Evolutionary conservation across 2,113 vertebrate genomes (phyloP).

Genomic region (Oxyura jamaicensis): DNA sequence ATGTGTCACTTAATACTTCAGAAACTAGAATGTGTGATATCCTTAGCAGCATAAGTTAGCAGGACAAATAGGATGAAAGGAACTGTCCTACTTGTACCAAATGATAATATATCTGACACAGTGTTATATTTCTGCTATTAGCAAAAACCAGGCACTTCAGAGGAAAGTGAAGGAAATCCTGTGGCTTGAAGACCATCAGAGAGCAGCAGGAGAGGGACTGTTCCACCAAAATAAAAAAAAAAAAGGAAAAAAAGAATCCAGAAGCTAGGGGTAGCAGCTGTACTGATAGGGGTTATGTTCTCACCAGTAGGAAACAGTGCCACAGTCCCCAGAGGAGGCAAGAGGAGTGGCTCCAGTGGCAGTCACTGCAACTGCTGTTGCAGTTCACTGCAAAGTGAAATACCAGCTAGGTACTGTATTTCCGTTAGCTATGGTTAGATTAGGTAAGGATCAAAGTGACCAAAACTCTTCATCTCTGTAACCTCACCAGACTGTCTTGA

Average conservation of each 20-base stretch:
- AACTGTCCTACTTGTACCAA: background rate
- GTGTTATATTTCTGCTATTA: background rate
- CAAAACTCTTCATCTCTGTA: background rate
- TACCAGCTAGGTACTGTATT: background rate
- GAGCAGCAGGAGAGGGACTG: background rate
- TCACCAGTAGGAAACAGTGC: background rate
- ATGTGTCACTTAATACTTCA: background rate
- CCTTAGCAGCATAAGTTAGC: background rate
- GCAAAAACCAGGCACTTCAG: background rate
- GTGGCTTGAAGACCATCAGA: background rate
- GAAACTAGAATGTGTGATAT: background rate
- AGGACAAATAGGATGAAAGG: background rate
- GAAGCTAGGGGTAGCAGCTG: background rate
- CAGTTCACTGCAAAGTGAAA: background rate
- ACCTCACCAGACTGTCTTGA: background rate
- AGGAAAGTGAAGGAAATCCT: background rate
- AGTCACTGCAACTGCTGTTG: background rate
- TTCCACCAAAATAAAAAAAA: background rate
- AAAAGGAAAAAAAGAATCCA: background rate
- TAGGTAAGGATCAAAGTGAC: background rate
- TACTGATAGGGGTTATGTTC: background rate
- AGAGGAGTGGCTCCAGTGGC: background rate
- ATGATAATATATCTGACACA: background rate
- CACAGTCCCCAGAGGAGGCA: background rate
- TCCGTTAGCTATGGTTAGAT: background rate